A percentile compares a stretch with the other conserved stretches of the same genome.
These are phyloP conservation scores for Ariopsis seemanni DNA, from an alignment of 2,113 vertebrate species.

Conservation along the genomic window DNA sequence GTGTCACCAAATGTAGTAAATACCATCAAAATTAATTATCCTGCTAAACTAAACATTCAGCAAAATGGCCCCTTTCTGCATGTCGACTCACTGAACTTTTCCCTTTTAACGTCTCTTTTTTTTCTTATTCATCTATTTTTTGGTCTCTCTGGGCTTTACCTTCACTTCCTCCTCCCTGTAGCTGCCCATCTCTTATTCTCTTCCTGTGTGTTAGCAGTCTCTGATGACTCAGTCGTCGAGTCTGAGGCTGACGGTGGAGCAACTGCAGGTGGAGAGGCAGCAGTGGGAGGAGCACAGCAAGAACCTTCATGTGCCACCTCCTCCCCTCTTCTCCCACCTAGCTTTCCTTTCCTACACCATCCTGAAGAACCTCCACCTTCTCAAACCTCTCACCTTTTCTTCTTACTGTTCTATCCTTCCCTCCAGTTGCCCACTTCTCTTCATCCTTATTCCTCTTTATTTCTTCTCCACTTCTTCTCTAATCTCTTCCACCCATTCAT, in stretches of 20 bases:
- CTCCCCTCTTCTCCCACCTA: background rate
- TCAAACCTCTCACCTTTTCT: background rate
- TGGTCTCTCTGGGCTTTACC: constrained; percentile 4
- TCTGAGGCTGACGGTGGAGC: constrained; percentile 49
- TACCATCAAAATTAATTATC: background rate
- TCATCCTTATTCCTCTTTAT: too few relatives aligned
- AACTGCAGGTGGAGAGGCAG: constrained; percentile 48
- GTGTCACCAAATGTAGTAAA: background rate
- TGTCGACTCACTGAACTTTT: background rate
- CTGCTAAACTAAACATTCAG: background rate
- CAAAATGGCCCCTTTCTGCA: background rate
- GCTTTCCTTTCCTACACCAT: background rate
- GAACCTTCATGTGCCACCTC: constrained; percentile 45
- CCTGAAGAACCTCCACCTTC: background rate
- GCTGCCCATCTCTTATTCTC: constrained; percentile 42
- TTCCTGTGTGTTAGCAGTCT: constrained; percentile 43
- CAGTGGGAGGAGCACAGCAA: constrained; percentile 46
- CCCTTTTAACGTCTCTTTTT: background rate
- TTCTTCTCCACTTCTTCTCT: background rate
- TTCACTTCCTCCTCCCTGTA: constrained; percentile 34
- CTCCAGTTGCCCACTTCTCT: background rate
- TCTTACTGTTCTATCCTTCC: background rate
- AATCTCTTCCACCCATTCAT: too few relatives aligned
- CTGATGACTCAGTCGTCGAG: constrained; percentile 50
- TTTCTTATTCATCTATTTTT: background rate